phyloP scores from a whole-genome alignment of 2,113 vertebrate species.

The Oreochromis tanganicae region DNA sequence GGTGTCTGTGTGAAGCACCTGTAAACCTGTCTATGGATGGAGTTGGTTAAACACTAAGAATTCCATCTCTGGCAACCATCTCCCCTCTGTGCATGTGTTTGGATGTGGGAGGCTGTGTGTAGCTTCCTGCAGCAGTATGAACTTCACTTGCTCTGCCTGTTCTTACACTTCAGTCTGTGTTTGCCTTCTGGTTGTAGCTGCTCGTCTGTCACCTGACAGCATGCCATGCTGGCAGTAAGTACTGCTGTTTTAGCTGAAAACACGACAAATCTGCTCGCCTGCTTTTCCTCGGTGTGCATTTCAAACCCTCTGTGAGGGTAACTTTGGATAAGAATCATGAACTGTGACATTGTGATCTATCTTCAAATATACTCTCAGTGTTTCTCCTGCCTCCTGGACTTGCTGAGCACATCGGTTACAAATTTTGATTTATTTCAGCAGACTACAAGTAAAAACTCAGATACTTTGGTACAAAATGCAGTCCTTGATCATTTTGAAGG shows the following conservation, averaged over 20 bases:
- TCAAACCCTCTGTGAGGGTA: not conserved
- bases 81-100: not conserved
- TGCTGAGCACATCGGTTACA: not conserved
- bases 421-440: not conserved
- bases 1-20: not conserved
- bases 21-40: not conserved
- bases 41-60: not conserved
- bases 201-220: not conserved
- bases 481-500: not conserved
- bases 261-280: not conserved
- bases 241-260: not conserved
- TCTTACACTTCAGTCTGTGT: not conserved
- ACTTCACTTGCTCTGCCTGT: not conserved
- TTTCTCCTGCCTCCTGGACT: not conserved
- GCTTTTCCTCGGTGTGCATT: not conserved
- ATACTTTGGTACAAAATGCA: not conserved
- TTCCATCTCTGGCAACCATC: not conserved
- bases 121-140: not conserved
- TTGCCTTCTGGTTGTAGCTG: not conserved
- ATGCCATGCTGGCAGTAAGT: not conserved
- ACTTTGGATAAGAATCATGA: not conserved
- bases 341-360: not conserved
- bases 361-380: not conserved
- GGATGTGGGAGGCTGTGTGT: not conserved
- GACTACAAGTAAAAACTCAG: not conserved